These are phyloP conservation scores for Nothoprocta pentlandii DNA, from an alignment of 2,113 vertebrate species.

Conservation along the genomic window DNA sequence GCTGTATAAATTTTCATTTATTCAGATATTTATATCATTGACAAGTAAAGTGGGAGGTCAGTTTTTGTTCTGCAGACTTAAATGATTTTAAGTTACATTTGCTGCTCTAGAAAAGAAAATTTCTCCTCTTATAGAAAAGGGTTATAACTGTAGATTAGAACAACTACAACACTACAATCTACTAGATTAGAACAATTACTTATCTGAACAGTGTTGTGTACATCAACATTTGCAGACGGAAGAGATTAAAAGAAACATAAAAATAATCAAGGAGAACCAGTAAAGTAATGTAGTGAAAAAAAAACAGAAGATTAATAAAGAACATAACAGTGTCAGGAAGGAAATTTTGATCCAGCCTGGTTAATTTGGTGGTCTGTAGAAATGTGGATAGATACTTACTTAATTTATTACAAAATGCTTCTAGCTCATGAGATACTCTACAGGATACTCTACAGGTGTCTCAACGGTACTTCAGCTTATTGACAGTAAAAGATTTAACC, in stretches of 20 bases:
- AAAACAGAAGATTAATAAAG: neutral
- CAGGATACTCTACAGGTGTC: neutral
- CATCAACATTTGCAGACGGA: too few species aligned
- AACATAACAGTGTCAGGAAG: neutral
- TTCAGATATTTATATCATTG: too few species aligned
- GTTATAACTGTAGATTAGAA: neutral
- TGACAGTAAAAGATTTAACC: neutral
- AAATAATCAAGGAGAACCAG: neutral
- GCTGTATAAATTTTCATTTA: too few species aligned
- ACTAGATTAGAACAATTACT: too few species aligned
- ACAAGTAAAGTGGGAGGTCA: too few species aligned
- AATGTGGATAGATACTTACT: neutral
- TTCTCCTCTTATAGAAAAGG: neutral
- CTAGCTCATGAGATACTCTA: rapidly evolving
- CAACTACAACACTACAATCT: too few species aligned
- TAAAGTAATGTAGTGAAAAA: neutral
- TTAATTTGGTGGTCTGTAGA: neutral
- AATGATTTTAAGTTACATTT: too few species aligned
- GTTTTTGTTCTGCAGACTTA: too few species aligned
- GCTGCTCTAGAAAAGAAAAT: too few species aligned
- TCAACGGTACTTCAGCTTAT: neutral
- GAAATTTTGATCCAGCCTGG: neutral
- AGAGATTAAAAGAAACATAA: too few species aligned
- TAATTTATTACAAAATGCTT: neutral
- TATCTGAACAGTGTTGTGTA: too few species aligned